phyloP scores from a whole-genome alignment of 2,113 vertebrate species.

The Pitta sordida region DNA sequence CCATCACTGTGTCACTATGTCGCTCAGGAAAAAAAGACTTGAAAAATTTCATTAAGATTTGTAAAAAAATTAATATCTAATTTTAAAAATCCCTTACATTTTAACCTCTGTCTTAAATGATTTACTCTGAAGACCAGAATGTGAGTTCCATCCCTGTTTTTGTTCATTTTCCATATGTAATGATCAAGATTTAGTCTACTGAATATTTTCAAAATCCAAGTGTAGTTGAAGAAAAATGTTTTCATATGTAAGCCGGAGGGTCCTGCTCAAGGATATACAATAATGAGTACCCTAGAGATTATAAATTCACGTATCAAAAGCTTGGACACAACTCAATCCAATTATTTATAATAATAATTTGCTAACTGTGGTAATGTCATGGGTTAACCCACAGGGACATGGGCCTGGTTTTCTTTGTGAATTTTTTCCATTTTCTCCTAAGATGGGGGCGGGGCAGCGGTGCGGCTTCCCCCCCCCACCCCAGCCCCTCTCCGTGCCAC shows the following conservation, averaged over 20 bases:
- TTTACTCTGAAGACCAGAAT: not conserved
- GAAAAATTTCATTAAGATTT: not conserved
- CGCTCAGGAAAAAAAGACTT: not conserved
- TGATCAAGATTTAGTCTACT: not conserved
- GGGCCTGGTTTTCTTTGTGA: too few relatives aligned
- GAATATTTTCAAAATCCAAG: not conserved
- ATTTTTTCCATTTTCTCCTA: too few relatives aligned
- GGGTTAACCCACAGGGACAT: too few relatives aligned
- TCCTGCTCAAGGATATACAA: not conserved
- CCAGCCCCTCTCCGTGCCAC: too few relatives aligned
- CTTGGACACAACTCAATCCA: not conserved
- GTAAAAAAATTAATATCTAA: not conserved
- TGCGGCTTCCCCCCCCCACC: too few relatives aligned
- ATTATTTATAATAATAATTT: not conserved
- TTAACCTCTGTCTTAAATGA: not conserved
- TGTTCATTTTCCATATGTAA: fast-evolving
- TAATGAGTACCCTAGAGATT: not conserved
- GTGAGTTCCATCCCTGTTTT: not conserved
- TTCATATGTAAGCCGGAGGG: not conserved
- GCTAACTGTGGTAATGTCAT: too few relatives aligned
- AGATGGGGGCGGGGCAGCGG: too few relatives aligned
- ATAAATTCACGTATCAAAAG: not conserved
- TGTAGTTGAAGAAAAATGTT: not conserved
- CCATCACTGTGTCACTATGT: not conserved
- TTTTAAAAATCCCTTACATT: fast-evolving